These are phyloP conservation scores for Drosophila nigrodunni DNA, from an alignment of 1,140 invertebrate species.

Conservation along the genomic window DNA sequence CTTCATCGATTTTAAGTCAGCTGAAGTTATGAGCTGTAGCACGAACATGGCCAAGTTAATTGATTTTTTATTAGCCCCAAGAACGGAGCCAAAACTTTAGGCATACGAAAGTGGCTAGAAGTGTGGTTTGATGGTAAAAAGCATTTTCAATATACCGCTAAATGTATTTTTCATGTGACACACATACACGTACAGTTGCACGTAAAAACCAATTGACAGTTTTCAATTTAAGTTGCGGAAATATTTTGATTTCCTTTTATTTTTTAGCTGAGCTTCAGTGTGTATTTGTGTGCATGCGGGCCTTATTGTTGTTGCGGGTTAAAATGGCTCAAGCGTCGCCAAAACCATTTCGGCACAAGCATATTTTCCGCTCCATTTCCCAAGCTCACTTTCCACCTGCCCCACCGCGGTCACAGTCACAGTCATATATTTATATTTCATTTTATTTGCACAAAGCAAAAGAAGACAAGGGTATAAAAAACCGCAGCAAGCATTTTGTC, in stretches of 20 bases:
- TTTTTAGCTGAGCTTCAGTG: constrained; percentile 36
- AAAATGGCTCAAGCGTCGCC: constrained; percentile 38
- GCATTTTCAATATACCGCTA: constrained; percentile 20
- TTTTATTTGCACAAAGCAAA: constrained; percentile 53
- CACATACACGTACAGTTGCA: constrained; percentile 4
- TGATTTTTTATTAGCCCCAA: constrained; percentile 76
- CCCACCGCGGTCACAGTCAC: background rate
- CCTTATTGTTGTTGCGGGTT: constrained; percentile 31
- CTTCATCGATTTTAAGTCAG: constrained; percentile 28
- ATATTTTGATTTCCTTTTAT: constrained; percentile 80
- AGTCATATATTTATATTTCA: constrained; percentile 13
- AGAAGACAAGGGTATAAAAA: too few species aligned
- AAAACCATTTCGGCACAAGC: constrained; percentile 48
- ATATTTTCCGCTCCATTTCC: constrained; percentile 83
- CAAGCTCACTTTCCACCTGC: constrained; percentile 22
- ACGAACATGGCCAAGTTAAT: constrained; percentile 69
- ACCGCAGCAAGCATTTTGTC: constrained; percentile 74
- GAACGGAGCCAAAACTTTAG: constrained; percentile 4
- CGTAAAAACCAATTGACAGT: constrained; percentile 74
- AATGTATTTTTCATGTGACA: constrained; percentile 30
- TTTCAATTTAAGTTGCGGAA: constrained; percentile 81
- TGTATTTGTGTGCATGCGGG: background rate
- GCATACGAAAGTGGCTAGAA: constrained; percentile 14
- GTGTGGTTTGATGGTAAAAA: background rate
- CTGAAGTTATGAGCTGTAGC: constrained; percentile 30